Base-by-base conservation (phyloP, 2,797 vertebrate genomes). In the Sebastiscus albofasciatus region DNA sequence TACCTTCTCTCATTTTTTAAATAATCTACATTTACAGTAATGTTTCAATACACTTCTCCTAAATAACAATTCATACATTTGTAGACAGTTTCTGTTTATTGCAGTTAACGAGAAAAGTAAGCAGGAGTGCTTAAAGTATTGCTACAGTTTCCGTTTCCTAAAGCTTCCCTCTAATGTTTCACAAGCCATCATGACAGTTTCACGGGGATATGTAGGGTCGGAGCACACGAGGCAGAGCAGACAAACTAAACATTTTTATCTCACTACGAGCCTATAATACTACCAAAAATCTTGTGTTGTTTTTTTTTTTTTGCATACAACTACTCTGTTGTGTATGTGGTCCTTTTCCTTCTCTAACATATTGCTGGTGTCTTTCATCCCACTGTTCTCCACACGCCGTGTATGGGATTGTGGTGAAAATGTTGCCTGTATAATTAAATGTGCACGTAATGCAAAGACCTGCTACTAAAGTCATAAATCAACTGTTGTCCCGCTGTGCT, bases 121-220 rank as follows among this genome's bases (percentile, higher is more conserved):
- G 90, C 85, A 89, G 88, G 87, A 93, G 87, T 93, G 91, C 91
- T 92, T 74, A 73, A 90, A 90, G 89, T 96, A 95, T 95, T 95
- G 95, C 94, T 93, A 93, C 90, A 70, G 85, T 91, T 92, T 87
- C 67, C 49, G 4, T 88, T 86, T 89, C 77, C 83, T 92, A 87
- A 90, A 80, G 66, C 79, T 77, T 84, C 65, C 83, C 66, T 71
- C 79, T 81, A 83, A 75, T 77, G 66, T 81, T 83, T 88, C 71
- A 81, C 84, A 81, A 84, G 74, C 81, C 67, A 13, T 79, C 61
- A 56, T 72, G 72, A 89, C 75, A 73, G 62, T 73, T 82, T 81
- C 74, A 84, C 67, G 46, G 81, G 49, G 75, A 67, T 77, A 86
- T 65, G 72, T 62, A 56, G 61, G 72, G 72, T 61, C 56, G 42